These are phyloP conservation scores for rat (Rattus norvegicus) DNA, from an alignment of 2,113 vertebrate species.

Conservation along the genomic window GRCr8 NC_086020.1:249429001-249429500, in stretches of 20 bases:
- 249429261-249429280: background rate
- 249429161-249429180: background rate
- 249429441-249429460: too few species aligned
- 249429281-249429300: background rate
- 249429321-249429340: background rate
- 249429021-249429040: too few species aligned
- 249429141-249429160: conserved; percentile 4
- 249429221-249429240: background rate
- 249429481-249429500: too few species aligned
- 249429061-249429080: too few species aligned
- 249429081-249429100: too few species aligned
- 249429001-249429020: too few species aligned
- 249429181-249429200: background rate
- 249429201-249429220: background rate
- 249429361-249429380: too few species aligned
- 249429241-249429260: background rate
- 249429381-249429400: too few species aligned
- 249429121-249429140: background rate
- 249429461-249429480: too few species aligned
- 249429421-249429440: too few species aligned
- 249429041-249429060: too few species aligned
- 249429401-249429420: too few species aligned
- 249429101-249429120: background rate
- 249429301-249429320: background rate
- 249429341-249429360: background rate